Evolutionary conservation across 2,797 vertebrate genomes (phyloP).

Genomic region (Xiphorhynchus erythropygius): DNA sequence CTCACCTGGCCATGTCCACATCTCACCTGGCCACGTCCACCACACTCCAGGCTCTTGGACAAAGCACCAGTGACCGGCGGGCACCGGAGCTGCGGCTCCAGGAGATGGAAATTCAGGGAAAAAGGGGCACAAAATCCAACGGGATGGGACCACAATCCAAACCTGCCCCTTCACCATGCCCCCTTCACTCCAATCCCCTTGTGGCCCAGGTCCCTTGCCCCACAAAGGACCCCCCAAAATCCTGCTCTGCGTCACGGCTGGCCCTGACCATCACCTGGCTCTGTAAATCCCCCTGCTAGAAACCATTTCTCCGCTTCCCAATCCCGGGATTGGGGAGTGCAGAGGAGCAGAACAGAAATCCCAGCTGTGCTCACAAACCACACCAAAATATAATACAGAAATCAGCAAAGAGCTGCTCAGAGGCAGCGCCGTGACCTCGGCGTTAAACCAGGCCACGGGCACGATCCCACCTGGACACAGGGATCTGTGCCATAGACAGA

Average conservation of each 20-base stretch:
- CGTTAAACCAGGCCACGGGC: constrained; percentile 41
- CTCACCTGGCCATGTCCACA: rapidly evolving
- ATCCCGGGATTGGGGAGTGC: not conserved
- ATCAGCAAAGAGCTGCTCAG: not conserved
- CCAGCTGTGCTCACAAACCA: constrained; percentile 30
- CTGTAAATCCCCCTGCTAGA: not conserved
- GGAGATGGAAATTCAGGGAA: not conserved
- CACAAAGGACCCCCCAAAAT: not conserved
- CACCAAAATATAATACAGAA: not conserved
- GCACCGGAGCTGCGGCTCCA: rapidly evolving
- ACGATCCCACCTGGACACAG: not conserved
- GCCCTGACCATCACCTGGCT: not conserved
- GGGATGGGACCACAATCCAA: rapidly evolving
- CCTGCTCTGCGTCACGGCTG: rapidly evolving
- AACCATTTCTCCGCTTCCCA: not conserved
- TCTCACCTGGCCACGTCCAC: not conserved
- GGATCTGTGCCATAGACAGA: not conserved
- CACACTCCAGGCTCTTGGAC: rapidly evolving
- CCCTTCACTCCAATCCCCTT: not conserved
- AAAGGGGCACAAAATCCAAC: not conserved
- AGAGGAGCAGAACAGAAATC: constrained; percentile 28
- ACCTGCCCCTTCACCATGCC: rapidly evolving
- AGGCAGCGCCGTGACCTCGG: constrained; percentile 6
- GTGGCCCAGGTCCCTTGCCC: rapidly evolving
- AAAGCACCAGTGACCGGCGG: not conserved